phyloP scores from a whole-genome alignment of 1,140 invertebrate species.

The Helicorthomorpha holstii region DNA sequence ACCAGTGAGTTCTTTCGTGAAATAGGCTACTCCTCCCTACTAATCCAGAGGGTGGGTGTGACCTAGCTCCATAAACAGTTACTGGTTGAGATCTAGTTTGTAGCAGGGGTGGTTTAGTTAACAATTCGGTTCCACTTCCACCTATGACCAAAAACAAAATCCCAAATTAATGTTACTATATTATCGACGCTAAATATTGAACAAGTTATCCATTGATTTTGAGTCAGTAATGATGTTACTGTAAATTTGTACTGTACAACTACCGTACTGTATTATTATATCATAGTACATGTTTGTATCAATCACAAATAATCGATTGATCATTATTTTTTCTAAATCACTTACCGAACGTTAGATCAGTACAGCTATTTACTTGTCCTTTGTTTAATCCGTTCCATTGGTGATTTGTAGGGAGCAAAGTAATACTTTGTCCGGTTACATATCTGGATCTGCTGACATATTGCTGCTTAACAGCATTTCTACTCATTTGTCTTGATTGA shows the following conservation, averaged over 20 bases:
- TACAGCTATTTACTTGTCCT: too few relatives aligned
- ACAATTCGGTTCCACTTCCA: background rate
- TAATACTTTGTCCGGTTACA: conserved; percentile 31
- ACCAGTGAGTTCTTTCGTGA: conserved; percentile 40
- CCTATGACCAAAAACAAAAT: background rate
- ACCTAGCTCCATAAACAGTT: conserved; percentile 23
- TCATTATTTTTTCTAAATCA: background rate
- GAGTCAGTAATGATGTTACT: background rate
- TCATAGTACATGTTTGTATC: background rate
- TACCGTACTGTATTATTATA: background rate
- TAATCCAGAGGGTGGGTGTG: conserved; percentile 21
- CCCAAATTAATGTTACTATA: conserved; percentile 1
- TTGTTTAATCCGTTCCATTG: background rate
- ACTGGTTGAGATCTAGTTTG: conserved; percentile 20
- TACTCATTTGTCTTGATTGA: conserved; percentile 3
- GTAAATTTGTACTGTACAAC: background rate
- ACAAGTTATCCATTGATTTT: conserved; percentile 5
- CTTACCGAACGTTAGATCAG: too few relatives aligned
- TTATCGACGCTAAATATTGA: conserved; percentile 10
- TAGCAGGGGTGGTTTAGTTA: conserved; percentile 1
- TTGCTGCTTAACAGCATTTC: conserved; percentile 46
- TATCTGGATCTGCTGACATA: conserved; percentile 53
- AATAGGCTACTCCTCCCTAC: conserved; percentile 30
- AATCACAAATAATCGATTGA: background rate
- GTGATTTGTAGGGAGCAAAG: background rate